Base-by-base conservation (phyloP, 2,888 invertebrate species). In the Lasioglossum pauxillum region DNA sequence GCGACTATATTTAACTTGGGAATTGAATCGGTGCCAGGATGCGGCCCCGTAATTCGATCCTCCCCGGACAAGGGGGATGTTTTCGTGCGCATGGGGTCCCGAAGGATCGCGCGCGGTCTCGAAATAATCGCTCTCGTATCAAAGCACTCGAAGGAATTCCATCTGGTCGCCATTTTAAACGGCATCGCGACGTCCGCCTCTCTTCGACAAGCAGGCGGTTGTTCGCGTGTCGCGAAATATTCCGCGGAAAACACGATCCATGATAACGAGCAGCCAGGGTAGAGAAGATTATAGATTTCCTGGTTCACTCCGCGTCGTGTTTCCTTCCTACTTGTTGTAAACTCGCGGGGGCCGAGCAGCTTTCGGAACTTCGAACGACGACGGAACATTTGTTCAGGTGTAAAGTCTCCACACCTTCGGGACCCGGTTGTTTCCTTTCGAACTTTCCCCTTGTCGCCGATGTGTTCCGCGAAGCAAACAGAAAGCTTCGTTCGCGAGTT, bases 21-120 rank as follows among this genome's bases (percentile, higher is more conserved):
- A 90, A 89, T 90, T 92, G 92, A 90, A 91, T 83, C 84, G 86
- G 46, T 88, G 90, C 92, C 92, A 91, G 91, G 89, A 91, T 86
- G 85, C 85, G 86, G 86, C 90, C 91, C 90, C 90, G 92, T 93
- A 93, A 93, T 92, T 90, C 89, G 91, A 93, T 92, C 88, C 88
- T 84, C 82, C 72, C n/a, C 60, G 71, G 60, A 27, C n/a, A 38
- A 72, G 71, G 77, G 90, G 90, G 87, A 81, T 86, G 90, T 80
- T 90, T 73, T 78, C 86, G 85, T 72, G 78, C 57, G 80, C 60
- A 77, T 75, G 69, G 64, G 79, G 64, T 49, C 82, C 78, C 85
- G 76, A 78, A 80, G 88, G 89, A 88, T 85, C 86, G 60, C 80
- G 67, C 49, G 10, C 69, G 38, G 35, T 74, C 82, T 38, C 78